Base-by-base conservation (phyloP, 2,888 invertebrate species). In the Anodontia alba region DNA sequence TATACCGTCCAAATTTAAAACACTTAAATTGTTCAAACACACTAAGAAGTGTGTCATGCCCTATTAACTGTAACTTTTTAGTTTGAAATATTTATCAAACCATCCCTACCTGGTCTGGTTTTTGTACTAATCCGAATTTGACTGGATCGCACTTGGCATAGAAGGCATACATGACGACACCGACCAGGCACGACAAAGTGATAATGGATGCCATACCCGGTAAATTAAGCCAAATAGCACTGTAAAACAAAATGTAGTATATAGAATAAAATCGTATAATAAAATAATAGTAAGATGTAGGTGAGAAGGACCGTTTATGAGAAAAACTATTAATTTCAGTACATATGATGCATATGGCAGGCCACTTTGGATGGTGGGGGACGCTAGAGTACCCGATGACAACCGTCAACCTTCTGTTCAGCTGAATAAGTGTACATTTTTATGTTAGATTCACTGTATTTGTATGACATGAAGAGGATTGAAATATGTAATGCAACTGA, bases 181-280 rank as follows among this genome's bases (percentile, higher is more conserved):
- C 79, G 7, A 79, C 49, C 17, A 69, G 33, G 17, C 38, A n/a
- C 0, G 38, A 26, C 17, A 79, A 54, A 5, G 67, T 46, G n/a
- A 42, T 42, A 5, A 75, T 57, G 15, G 46, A 36, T 5, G 74
- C 70, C 33, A 79, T 38, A 8, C 57, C 69, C 1, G 74, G 74
- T 8, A 74, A n/a, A 57, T 79, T 79, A 66, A 79, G 29, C 79
- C 79, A 79, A 1, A 79, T 51, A 2, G 79, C n/a, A 7, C 73
- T 73, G 66, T 7, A 33, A 33, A 33, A 3, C 7, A 33, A 33
- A 10, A 33, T 29, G 15, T 15, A 15, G 17, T 49, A 49, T n/a
- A 38, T 12, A 38, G 38, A 49, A 10, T 10, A 3, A 49, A 20
- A 3, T 5, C 20, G 5, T 49, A 15, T 49, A 20, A 15, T 17